Percentiles rank a stretch among this genome's conserved stretches.
These are phyloP conservation scores for Apocrypta bakeri DNA, from an alignment of 1,140 invertebrate species.

Conservation along the genomic window DNA sequence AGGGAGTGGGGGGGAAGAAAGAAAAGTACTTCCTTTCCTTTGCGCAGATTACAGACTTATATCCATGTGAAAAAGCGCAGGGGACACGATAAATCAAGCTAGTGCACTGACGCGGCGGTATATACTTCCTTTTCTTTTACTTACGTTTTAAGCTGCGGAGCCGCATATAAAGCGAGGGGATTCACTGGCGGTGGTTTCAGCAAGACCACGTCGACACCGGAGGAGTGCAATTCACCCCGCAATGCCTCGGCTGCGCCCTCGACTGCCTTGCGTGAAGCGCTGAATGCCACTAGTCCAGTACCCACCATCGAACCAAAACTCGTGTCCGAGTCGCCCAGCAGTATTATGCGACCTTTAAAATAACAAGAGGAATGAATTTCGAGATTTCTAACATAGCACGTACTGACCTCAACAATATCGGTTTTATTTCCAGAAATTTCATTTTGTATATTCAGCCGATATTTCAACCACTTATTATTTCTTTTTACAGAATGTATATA, in stretches of 20 bases:
- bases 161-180: slow-evolving; percentile 77
- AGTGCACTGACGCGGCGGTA: background rate
- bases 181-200: slow-evolving; percentile 82
- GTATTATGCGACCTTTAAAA: slow-evolving; percentile 71
- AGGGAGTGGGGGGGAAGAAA: too few relatives aligned
- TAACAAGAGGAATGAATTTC: slow-evolving; percentile 32
- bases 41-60: background rate
- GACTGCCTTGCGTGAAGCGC: slow-evolving; percentile 81
- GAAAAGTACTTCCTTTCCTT: background rate
- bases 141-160: slow-evolving; percentile 76
- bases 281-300: slow-evolving; percentile 80
- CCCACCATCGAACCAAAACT: slow-evolving; percentile 66
- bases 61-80: background rate
- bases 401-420: too few relatives aligned
- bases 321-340: slow-evolving; percentile 69
- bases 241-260: slow-evolving; percentile 84
- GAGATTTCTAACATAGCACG: too few relatives aligned
- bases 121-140: slow-evolving; percentile 30
- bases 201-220: slow-evolving; percentile 84
- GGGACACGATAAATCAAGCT: background rate
- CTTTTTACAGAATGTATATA: too few relatives aligned
- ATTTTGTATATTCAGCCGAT: too few relatives aligned
- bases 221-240: slow-evolving; percentile 79
- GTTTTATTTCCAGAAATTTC: too few relatives aligned
- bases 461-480: too few relatives aligned